Evolutionary conservation across 2,888 invertebrate species (phyloP), one percentile per base, ranked within the genome.

Genomic region (Mythimna vitellina): DNA sequence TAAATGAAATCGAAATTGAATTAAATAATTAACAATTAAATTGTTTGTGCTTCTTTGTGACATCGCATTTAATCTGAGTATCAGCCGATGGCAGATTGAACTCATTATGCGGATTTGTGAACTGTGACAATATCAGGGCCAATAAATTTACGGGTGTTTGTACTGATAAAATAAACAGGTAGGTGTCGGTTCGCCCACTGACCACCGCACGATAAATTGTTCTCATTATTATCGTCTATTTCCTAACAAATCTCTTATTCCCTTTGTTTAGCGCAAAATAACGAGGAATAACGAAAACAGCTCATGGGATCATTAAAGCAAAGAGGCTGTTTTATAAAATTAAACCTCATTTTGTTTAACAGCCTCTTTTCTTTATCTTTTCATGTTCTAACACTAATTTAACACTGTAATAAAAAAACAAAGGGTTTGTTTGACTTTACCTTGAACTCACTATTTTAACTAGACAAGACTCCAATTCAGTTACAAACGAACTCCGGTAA

Each of bases 61-160:
- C 53, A 76, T 70, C 17, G 82, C 86, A 85, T 87, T 89, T 88
- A 89, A 89, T 90, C 88, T 84, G 85, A 82, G 84, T 90, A 90
- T 92, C 89, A 88, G 83, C 67, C 81, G 83, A 87, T 88, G 83
- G 88, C 89, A 92, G 90, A 93, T 92, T 92, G 88, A 89, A 91
- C 91, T 90, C 90, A 91, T 93, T 92, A 93, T 91, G 87, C 89
- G 89, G 90, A 90, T 89, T 90, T 89, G 89, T 87, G 88, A 87
- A 88, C 87, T 89, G 87, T 88, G 92, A 91, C 92, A 92, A 89
- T 94, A 94, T 93, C 92, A 87, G 87, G 38, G 58, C 87, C 91
- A 92, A 93, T 94, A 93, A 94, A 93, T 94, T 89, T 90, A 90
- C 88, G 85, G 87, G 81, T 89, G 88, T 91, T 91, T 89, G 89